Conservation (phyloP, 2,797 vertebrate species). For the Helarctos malayanus region DNA sequence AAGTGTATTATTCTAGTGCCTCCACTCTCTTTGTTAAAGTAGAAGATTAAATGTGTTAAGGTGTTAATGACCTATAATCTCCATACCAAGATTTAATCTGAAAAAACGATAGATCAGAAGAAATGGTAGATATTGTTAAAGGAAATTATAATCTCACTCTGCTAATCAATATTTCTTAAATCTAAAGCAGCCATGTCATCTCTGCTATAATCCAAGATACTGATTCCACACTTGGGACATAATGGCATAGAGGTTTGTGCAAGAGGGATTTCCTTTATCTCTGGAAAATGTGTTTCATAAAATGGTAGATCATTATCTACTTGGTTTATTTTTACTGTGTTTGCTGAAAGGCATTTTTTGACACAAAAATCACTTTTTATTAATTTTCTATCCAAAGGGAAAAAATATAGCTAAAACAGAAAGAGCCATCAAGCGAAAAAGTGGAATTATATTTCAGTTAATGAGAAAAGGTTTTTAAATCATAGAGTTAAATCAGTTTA, state of each 20-base stretch:
- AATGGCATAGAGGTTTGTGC: neutral
- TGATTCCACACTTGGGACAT: neutral
- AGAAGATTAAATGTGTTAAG: neutral
- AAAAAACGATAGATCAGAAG: neutral
- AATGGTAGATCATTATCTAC: neutral
- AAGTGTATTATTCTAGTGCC: neutral
- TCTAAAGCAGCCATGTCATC: neutral
- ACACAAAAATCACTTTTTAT: constrained; percentile 2
- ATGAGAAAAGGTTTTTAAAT: neutral
- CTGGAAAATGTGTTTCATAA: constrained; percentile 6
- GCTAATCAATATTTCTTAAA: neutral
- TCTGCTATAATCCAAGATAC: neutral
- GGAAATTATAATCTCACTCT: neutral
- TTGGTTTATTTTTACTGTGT: neutral
- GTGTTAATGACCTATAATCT: neutral
- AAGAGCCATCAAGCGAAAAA: neutral
- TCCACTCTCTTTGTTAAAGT: neutral
- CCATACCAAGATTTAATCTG: neutral
- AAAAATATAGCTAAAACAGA: constrained; percentile 8
- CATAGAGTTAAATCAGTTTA: neutral
- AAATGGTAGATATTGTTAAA: neutral
- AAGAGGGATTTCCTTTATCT: constrained; percentile 1
- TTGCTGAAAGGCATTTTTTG: neutral
- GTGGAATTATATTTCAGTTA: neutral
- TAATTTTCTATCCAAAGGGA: neutral